Conservation (phyloP, 1,140 invertebrate genomes). For the Acromyrmex heyeri region DNA sequence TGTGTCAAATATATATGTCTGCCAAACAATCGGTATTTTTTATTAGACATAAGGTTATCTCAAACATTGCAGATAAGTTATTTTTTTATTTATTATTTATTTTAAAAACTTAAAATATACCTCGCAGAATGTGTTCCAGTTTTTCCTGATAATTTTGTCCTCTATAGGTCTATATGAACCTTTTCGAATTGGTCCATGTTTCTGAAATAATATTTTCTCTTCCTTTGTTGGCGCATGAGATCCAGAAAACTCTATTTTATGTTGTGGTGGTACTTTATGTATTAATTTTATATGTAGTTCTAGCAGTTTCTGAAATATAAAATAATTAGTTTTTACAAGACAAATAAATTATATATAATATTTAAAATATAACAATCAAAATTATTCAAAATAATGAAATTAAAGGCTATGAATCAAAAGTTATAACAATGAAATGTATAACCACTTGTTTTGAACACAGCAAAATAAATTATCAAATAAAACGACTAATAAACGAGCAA, state of each 20-base stretch:
- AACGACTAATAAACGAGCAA: too few relatives aligned
- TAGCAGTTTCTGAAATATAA: slow-evolving; percentile 75
- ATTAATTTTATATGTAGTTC: slow-evolving; percentile 73
- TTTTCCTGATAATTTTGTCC: slow-evolving; percentile 79
- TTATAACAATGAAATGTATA: too few relatives aligned
- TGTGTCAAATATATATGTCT: too few relatives aligned
- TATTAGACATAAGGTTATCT: too few relatives aligned
- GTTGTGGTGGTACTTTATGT: slow-evolving; percentile 80
- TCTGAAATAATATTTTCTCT: slow-evolving; percentile 73
- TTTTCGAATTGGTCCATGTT: slow-evolving; percentile 74
- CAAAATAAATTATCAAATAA: too few relatives aligned
- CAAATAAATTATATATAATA: slow-evolving; percentile 18
- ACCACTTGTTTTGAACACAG: too few relatives aligned
- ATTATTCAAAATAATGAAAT: too few relatives aligned
- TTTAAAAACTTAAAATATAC: slow-evolving; percentile 67
- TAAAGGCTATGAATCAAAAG: too few relatives aligned
- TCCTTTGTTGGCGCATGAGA: slow-evolving; percentile 54
- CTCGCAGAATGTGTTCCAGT: slow-evolving; percentile 83
- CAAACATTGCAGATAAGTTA: too few relatives aligned
- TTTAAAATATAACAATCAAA: background rate
- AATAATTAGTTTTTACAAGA: slow-evolving; percentile 23
- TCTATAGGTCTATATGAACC: slow-evolving; percentile 75
- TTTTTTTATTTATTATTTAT: too few relatives aligned
- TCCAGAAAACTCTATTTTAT: slow-evolving; percentile 76
- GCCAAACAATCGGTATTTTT: too few relatives aligned